phyloP scores from a whole-genome alignment of 2,113 vertebrate species.

The Chaenogobius annularis region DNA sequence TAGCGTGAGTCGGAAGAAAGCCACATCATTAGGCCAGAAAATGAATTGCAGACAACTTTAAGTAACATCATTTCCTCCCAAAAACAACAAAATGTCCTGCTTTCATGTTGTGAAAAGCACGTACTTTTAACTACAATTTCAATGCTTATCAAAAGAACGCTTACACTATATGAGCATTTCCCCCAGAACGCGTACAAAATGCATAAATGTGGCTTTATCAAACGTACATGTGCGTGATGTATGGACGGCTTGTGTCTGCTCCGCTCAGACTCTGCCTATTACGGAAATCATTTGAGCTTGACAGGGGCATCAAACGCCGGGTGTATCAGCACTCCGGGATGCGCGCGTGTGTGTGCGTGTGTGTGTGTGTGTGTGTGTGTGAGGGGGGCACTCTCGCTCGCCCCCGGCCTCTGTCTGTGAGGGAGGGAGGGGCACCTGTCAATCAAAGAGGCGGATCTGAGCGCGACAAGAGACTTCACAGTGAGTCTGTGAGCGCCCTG shows the following conservation, averaged over 20 bases:
- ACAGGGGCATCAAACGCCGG: conserved; percentile 56
- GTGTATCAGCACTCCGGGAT: conserved; percentile 43
- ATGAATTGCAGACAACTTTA: no score
- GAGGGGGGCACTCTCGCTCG: conserved; percentile 30
- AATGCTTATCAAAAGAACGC: no score
- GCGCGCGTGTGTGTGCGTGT: no score
- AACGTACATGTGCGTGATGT: neutral
- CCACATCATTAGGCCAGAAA: no score
- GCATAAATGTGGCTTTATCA: neutral
- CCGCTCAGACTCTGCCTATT: neutral
- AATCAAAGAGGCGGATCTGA: conserved; percentile 48
- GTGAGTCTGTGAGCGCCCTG: conserved; percentile 65
- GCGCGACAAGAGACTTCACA: conserved; percentile 50
- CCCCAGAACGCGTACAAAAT: neutral
- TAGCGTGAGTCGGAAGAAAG: no score
- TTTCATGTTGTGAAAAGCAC: no score
- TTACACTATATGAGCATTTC: neutral
- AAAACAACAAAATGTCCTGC: no score
- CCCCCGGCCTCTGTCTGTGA: conserved; percentile 14
- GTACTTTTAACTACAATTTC: no score
- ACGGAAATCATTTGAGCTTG: conserved; percentile 37
- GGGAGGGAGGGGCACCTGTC: conserved; percentile 57
- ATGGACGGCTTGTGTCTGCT: neutral
- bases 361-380: no score
- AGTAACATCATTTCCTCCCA: no score